Percentiles rank a stretch among this genome's conserved stretches.
Evolutionary conservation across 2,888 invertebrate species (phyloP).

Genomic region (Cynaeus angustus): DNA sequence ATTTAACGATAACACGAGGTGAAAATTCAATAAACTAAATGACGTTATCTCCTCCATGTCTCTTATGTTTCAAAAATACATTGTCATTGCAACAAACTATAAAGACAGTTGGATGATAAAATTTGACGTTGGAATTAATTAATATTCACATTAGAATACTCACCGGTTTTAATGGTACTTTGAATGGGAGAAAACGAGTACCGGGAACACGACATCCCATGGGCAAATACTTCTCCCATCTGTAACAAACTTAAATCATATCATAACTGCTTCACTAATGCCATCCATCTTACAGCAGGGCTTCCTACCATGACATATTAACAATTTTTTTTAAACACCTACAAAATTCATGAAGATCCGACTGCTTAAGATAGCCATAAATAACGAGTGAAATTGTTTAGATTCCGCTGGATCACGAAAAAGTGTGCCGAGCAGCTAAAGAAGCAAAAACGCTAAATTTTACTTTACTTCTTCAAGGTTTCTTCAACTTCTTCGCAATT

Average conservation of each 20-base stretch:
- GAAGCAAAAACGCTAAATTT: no score
- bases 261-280: conserved; percentile 24
- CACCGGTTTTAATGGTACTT: conserved; percentile 80
- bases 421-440: no score
- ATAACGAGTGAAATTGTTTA: no score
- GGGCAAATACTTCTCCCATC: conserved; percentile 78
- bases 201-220: conserved; percentile 79
- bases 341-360: conserved; percentile 42
- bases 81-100: conserved; percentile 13
- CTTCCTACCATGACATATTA: conserved; percentile 47
- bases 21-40: conserved; percentile 7
- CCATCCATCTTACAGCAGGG: conserved; percentile 49
- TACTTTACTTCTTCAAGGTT: no score
- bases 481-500: no score
- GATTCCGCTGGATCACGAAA: no score
- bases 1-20: not conserved
- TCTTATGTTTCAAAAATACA: not conserved
- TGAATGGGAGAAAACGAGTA: conserved; percentile 83
- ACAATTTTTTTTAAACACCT: conserved; percentile 52
- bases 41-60: not conserved
- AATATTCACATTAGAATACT: conserved; percentile 57
- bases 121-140: conserved; percentile 29
- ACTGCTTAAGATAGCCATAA: no score
- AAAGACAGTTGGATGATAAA: conserved; percentile 1
- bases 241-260: conserved; percentile 65